Evolutionary conservation across 2,113 vertebrate species (phyloP), one percentile per base, ranked within the genome.

Genomic region (Callipepla squamata): DNA sequence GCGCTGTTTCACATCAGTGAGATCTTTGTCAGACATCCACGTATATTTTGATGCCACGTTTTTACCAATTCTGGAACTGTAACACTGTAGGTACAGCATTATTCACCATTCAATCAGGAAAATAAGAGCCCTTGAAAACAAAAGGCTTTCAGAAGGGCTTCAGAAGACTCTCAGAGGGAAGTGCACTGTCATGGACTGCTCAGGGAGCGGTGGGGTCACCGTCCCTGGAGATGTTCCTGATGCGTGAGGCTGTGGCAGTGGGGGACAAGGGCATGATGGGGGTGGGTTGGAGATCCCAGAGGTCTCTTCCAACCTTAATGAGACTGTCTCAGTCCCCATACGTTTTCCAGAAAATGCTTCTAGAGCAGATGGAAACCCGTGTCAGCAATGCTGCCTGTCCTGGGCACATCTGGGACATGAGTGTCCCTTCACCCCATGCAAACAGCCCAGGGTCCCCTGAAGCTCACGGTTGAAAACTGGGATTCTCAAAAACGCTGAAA

Each of bases 1-100:
- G 92, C 92, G 94, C 82, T 87, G 89, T 82, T 87, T 94, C 78
- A 28, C 44, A 6, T 78, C 3, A 4, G 70, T 70, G 87, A 89
- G 92, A 76, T 79, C 69, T 55, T 75, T 82, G 88, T 85, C 84
- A 89, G 78, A 81, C 78, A 28, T 53, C 26, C 51, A 16, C 79
- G 47, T 76, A 14, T 36, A 6, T 94, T 87, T 89, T 55, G 66
- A 83, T 61, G 42, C 78, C 7, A 3, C 1, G 0, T 15, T 85
- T 93, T 83, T 26, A 59, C 2, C 1, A 36, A 62, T 61, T 61
- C 51, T 51, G 76, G 30, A 86, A 11, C n/a, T 21, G 59, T n/a
- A 55, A 80, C 58, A 40, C 40, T 40, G 40, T 40, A 40, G 40
- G 11, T 40, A 12, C 40, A 40, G 40, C n/a, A n/a, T n/a, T n/a